Percentiles rank a stretch among this genome's conserved stretches.
Conservation (phyloP, 2,888 invertebrate genomes). For the Ennomos fuscantarius region DNA sequence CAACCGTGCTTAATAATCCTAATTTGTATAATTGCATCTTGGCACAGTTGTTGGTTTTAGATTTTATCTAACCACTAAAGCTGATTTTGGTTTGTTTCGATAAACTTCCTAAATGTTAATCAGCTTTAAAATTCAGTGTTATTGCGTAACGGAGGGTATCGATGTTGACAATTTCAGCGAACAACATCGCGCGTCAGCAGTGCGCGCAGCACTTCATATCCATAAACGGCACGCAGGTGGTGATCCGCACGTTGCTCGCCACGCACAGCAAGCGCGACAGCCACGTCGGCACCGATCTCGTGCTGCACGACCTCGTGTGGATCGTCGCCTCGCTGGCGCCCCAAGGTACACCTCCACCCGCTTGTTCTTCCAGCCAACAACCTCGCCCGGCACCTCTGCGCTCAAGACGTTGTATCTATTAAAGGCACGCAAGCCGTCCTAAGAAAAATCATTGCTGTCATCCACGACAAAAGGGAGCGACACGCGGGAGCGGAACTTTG, state of each 20-base stretch:
- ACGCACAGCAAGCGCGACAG: slow-evolving; percentile 82
- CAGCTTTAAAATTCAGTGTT: not conserved
- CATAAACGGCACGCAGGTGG: slow-evolving; percentile 83
- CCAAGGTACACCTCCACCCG: slow-evolving; percentile 67
- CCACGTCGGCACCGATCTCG: slow-evolving; percentile 78
- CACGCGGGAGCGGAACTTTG: slow-evolving; percentile 74
- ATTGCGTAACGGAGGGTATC: slow-evolving; percentile 6
- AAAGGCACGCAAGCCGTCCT: slow-evolving; percentile 83
- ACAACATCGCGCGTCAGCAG: slow-evolving; percentile 78
- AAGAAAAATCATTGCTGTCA: slow-evolving; percentile 73
- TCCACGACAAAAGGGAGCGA: slow-evolving; percentile 77
- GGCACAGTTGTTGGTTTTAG: slow-evolving; percentile 1
- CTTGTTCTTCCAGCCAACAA: slow-evolving; percentile 75
- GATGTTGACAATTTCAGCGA: slow-evolving; percentile 70
- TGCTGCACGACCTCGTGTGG: slow-evolving; percentile 86
- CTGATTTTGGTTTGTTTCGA: not conserved
- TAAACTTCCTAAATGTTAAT: slow-evolving; percentile 1
- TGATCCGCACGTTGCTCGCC: slow-evolving; percentile 82
- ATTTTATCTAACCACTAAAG: slow-evolving; percentile 12
- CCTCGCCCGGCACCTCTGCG: slow-evolving; percentile 69
- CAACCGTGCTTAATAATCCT: slow-evolving; percentile 39
- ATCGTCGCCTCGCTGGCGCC: slow-evolving; percentile 85
- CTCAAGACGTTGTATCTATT: slow-evolving; percentile 74
- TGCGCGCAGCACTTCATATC: slow-evolving; percentile 82
- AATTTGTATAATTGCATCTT: slow-evolving; percentile 38